Base-by-base conservation (phyloP, 2,888 invertebrate species). In the Amphipoea lucens region DNA sequence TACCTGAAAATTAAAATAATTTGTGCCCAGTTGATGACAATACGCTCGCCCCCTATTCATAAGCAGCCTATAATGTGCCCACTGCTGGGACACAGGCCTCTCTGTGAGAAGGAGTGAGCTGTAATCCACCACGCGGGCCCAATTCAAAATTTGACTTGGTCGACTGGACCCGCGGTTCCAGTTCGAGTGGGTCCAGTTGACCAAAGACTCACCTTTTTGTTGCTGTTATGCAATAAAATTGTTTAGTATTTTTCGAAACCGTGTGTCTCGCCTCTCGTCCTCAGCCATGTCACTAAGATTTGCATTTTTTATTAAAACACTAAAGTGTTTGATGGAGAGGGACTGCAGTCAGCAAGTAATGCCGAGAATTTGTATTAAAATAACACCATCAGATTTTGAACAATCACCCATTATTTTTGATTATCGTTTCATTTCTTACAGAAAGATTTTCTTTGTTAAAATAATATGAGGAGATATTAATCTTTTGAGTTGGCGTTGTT, bases 301-400 rank as follows among this genome's bases (percentile, higher is more conserved):
- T 82, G 76, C 76, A 85, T 85, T 82, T 82, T 85, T 79, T 85
- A 85, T 85, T 85, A 72, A 85, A 85, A 85, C 70, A 77, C 74
- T 69, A 68, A 83, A 84, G 67, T 76, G 45, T 82, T 82, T 76
- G 57, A 79, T 85, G 36, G 23, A 54, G 63, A 17, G 67, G 57
- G 12, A 83, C 42, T 68, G 71, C 42, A 70, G 42, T 54, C 17
- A 60, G 11, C 17, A 48, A 68, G 51, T 65, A 81, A 81, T 77
- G 40, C n/a, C 29, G n/a, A 62, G 40, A 74, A 77, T 84, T 84
- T 78, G 51, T 84, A 68, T 81, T 68, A 68, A 84, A 84, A 54
- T 77, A 36, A 54, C 20, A 40, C 20, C 40, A 66, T 68, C 77
- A 65, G 40, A 45, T 68, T 84, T 72, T 4, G 48, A 77, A 72